phyloP scores from a whole-genome alignment of 2,113 vertebrate genomes.

The Benitochromis conjunctus region DNA sequence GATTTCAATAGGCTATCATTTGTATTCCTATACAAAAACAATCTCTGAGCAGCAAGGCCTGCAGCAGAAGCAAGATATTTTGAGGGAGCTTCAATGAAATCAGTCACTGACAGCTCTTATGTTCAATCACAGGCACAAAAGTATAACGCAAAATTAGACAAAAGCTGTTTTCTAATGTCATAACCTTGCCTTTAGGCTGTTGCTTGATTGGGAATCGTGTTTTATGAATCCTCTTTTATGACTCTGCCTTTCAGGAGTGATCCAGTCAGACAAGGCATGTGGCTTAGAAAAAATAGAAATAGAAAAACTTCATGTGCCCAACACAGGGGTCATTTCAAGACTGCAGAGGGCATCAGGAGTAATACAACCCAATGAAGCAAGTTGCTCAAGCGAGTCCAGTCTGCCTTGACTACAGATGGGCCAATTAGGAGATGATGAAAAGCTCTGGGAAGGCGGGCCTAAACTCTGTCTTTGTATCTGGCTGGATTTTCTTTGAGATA shows the following conservation, averaged over 20 bases:
- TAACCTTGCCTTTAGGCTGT: background rate
- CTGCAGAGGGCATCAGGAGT: slow-evolving; percentile 36
- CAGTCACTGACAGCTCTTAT: background rate
- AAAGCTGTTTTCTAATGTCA: background rate
- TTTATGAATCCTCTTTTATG: background rate
- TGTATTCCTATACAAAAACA: background rate
- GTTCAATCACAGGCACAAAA: background rate
- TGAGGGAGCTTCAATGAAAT: background rate
- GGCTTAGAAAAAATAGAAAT: slow-evolving; percentile 1
- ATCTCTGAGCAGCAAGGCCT: background rate
- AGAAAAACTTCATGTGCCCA: slow-evolving; percentile 20
- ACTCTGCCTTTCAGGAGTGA: background rate
- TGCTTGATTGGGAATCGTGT: background rate
- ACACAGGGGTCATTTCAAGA: slow-evolving; percentile 40
- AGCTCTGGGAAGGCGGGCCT: slow-evolving; percentile 33
- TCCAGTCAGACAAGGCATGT: slow-evolving; percentile 4
- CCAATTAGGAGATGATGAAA: slow-evolving; percentile 73
- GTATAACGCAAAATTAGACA: background rate
- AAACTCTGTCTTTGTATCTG: slow-evolving; percentile 48
- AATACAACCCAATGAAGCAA: slow-evolving; percentile 39
- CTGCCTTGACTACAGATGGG: slow-evolving; percentile 68
- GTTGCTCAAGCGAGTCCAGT: slow-evolving; percentile 52
- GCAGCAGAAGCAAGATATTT: background rate
- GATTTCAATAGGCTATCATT: background rate
- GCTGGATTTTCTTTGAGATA: slow-evolving; percentile 41